Conservation (phyloP, 2,888 invertebrate species). For the Drosophila greeni region DNA sequence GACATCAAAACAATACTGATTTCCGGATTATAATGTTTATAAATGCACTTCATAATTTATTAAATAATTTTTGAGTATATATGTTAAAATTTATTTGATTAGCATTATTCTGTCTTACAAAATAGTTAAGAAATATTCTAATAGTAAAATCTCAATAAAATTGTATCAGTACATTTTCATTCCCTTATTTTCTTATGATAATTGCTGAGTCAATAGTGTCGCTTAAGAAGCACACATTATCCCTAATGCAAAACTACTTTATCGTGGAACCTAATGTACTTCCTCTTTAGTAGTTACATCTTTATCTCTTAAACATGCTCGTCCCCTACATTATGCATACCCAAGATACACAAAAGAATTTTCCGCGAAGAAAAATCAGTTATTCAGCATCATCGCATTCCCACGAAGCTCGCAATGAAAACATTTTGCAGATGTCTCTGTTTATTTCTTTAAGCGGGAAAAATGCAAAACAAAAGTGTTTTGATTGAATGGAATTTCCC, state of each 20-base stretch:
- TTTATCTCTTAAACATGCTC: conserved; percentile 20
- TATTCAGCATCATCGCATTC: conserved; percentile 22
- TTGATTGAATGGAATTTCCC: conserved; percentile 45
- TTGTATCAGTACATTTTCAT: background rate
- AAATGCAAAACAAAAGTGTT: conserved; percentile 49
- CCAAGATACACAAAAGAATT: conserved; percentile 35
- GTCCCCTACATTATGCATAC: conserved; percentile 50
- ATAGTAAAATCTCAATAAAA: background rate
- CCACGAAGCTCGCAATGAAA: conserved; percentile 26
- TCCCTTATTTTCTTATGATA: background rate
- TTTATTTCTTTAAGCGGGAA: conserved; percentile 28
- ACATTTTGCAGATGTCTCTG: conserved; percentile 34
- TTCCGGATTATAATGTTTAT: background rate
- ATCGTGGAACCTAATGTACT: background rate
- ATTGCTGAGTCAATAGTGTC: background rate
- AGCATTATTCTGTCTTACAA: no score
- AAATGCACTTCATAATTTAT: no score
- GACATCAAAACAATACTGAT: background rate
- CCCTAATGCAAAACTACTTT: background rate
- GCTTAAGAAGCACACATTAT: no score
- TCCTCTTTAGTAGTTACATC: background rate
- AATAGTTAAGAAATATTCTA: background rate
- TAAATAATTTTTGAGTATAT: no score
- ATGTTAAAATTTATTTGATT: no score
- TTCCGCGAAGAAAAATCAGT: conserved; percentile 38